Evolutionary conservation across 1,140 invertebrate genomes (phyloP).

Genomic region (Lepidurus packardi): DNA sequence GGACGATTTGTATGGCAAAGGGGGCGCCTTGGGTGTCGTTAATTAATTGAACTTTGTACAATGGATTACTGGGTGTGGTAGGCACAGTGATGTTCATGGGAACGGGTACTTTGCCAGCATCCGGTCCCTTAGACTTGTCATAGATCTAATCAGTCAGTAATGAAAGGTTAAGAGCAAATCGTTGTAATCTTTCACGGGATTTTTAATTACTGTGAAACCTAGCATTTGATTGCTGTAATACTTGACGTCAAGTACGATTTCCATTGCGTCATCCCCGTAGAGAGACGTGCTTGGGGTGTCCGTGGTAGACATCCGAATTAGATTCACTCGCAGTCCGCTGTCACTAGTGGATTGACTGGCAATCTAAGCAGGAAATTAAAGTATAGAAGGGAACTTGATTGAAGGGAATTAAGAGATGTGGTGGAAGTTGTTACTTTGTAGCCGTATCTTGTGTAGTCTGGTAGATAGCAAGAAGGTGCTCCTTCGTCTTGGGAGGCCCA

Average conservation of each 20-base stretch:
- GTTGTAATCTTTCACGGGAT: neutral
- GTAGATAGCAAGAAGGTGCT: slow-evolving; percentile 27
- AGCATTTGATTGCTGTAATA: slow-evolving; percentile 29
- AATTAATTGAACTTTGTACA: slow-evolving; percentile 28
- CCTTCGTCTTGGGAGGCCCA: slow-evolving; percentile 9
- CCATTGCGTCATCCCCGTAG: slow-evolving; percentile 19
- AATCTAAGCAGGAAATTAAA: slow-evolving; percentile 21
- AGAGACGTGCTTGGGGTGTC: neutral
- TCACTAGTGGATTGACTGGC: neutral
- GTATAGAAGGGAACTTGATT: neutral
- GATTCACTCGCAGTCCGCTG: neutral
- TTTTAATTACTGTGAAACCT: slow-evolving; percentile 24
- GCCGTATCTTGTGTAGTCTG: slow-evolving; percentile 26
- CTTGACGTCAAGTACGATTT: slow-evolving; percentile 29
- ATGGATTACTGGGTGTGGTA: neutral
- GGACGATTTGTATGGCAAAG: slow-evolving; percentile 25
- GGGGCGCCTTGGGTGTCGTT: slow-evolving; percentile 19
- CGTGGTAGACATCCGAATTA: neutral
- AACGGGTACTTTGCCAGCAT: slow-evolving; percentile 19
- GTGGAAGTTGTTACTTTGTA: slow-evolving; percentile 25
- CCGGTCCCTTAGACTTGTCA: neutral
- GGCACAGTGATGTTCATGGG: neutral
- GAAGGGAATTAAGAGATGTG: neutral
- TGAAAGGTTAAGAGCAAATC: neutral
- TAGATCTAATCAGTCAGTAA: slow-evolving; percentile 24